A percentile compares a stretch with the other conserved stretches of the same genome.
Conservation (phyloP, 2,888 invertebrate species). For the Cerastis leucographa region DNA sequence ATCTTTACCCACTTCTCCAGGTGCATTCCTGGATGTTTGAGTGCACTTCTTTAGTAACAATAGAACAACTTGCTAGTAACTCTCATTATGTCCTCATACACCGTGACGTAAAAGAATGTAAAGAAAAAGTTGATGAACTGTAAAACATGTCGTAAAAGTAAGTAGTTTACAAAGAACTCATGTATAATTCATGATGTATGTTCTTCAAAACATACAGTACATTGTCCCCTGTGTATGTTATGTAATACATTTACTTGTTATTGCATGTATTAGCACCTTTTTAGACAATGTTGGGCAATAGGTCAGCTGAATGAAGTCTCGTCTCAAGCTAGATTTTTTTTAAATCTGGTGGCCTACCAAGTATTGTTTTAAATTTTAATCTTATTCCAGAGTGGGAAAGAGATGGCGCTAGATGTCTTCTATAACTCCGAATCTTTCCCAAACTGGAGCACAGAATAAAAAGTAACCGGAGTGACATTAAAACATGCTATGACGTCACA, state of each 20-base stretch:
- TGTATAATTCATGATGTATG: constrained; percentile 25
- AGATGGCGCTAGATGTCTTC: too few relatives aligned
- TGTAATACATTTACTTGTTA: constrained; percentile 26
- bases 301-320: constrained; percentile 11
- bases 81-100: neutral
- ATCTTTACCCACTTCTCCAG: too few relatives aligned
- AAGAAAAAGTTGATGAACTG: neutral
- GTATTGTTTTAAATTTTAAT: too few relatives aligned
- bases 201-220: constrained; percentile 25
- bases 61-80: too few relatives aligned
- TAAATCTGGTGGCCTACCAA: neutral
- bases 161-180: constrained; percentile 7
- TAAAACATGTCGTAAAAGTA: neutral
- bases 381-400: too few relatives aligned
- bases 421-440: too few relatives aligned
- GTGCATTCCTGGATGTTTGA: too few relatives aligned
- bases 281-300: constrained; percentile 37
- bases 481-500: too few relatives aligned
- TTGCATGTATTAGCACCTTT: constrained; percentile 25
- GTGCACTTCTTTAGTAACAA: too few relatives aligned
- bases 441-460: too few relatives aligned
- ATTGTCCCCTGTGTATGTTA: constrained; percentile 31
- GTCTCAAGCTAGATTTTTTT: constrained; percentile 4
- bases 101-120: neutral
- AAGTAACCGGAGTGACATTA: too few relatives aligned